Percentiles rank a stretch among this genome's conserved stretches.
phyloP scores from a whole-genome alignment of 2,113 vertebrate species.

The Larimichthys polyactis region DNA sequence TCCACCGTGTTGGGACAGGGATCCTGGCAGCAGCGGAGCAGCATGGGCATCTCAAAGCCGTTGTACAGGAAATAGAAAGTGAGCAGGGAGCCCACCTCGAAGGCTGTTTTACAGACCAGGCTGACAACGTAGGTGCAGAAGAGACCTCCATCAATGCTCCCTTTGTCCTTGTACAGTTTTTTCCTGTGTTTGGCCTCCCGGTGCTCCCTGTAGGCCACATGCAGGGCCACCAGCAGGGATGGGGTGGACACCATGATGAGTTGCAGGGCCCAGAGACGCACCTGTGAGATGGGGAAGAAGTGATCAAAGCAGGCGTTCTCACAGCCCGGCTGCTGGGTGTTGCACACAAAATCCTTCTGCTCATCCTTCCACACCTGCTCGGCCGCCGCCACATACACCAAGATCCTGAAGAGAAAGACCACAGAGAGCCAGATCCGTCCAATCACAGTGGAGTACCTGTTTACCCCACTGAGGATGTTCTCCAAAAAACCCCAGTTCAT shows the following conservation, averaged over 20 bases:
- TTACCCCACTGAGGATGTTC: constrained; percentile 89
- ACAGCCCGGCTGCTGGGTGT: constrained; percentile 89
- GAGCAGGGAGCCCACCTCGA: constrained; percentile 88
- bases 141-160: constrained; percentile 87
- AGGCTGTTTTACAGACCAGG: constrained; percentile 86
- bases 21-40: constrained; percentile 84
- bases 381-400: constrained; percentile 88
- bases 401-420: constrained; percentile 88
- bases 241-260: constrained; percentile 91
- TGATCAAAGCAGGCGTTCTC: constrained; percentile 92
- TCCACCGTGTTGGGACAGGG: constrained; percentile 90
- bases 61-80: constrained; percentile 89
- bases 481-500: constrained; percentile 91
- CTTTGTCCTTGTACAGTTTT: constrained; percentile 83
- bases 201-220: constrained; percentile 87
- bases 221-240: constrained; percentile 90
- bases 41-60: constrained; percentile 86
- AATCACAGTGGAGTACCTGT: constrained; percentile 89
- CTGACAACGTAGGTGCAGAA: constrained; percentile 88
- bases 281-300: constrained; percentile 92
- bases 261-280: constrained; percentile 91
- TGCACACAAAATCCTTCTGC: constrained; percentile 90
- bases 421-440: constrained; percentile 90
- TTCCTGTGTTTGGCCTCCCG: constrained; percentile 82
- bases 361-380: constrained; percentile 93